phyloP scores from a whole-genome alignment of 2,113 vertebrate species.

The Apus apus region DNA sequence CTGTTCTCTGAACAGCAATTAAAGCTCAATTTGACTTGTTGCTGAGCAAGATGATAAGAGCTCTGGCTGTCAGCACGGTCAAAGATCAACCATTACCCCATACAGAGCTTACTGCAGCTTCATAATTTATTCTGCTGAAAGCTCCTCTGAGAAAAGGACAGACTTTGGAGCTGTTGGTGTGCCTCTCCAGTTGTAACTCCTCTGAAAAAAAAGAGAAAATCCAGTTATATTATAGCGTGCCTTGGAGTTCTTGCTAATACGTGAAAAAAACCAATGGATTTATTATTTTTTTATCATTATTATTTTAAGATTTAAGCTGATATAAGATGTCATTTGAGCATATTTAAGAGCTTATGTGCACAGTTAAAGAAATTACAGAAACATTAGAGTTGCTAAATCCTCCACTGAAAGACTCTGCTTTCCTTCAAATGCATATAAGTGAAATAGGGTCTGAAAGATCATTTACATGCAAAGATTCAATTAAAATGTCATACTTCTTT shows the following conservation, averaged over 20 bases:
- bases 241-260: neutral
- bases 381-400: neutral
- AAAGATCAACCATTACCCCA: slow-evolving; percentile 72
- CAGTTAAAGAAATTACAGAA: neutral
- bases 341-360: neutral
- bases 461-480: slow-evolving; percentile 21
- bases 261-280: neutral
- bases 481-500: neutral
- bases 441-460: slow-evolving; percentile 20
- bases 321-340: neutral
- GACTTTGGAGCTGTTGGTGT: slow-evolving; percentile 53
- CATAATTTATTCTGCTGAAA: slow-evolving; percentile 57
- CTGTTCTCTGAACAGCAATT: slow-evolving; percentile 73
- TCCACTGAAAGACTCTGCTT: neutral
- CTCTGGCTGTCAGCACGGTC: slow-evolving; percentile 68
- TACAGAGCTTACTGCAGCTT: slow-evolving; percentile 16
- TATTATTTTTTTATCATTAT: too few species aligned
- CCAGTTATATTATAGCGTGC: neutral
- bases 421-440: neutral
- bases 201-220: slow-evolving; percentile 8
- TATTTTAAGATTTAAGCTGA: neutral
- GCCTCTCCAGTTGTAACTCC: neutral
- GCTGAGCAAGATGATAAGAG: slow-evolving; percentile 67
- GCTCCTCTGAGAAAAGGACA: slow-evolving; percentile 23
- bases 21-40: slow-evolving; percentile 73